These are phyloP conservation scores for Astyanax mexicanus DNA, from an alignment of 2,797 vertebrate genomes.

Conservation along the genomic window DNA sequence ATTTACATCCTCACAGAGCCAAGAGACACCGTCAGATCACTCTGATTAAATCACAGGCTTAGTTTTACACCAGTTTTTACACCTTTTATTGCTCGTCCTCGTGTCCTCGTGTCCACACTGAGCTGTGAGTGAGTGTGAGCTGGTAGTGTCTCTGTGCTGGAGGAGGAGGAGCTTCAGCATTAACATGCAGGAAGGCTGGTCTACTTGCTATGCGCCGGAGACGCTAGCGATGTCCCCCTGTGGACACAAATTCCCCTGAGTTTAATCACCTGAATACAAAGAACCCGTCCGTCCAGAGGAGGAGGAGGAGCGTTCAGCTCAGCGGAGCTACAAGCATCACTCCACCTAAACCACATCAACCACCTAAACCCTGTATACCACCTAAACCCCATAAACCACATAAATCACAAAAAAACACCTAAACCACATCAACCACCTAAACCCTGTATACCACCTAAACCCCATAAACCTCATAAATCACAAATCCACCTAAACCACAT, in stretches of 20 bases:
- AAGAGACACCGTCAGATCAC: neutral
- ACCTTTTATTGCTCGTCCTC: neutral
- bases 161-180: slow-evolving; percentile 66
- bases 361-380: too few species aligned
- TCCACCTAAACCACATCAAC: slow-evolving; percentile 78
- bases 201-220: slow-evolving; percentile 72
- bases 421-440: too few species aligned
- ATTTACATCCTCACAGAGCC: neutral
- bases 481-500: too few species aligned
- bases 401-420: slow-evolving; percentile 75
- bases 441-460: too few species aligned
- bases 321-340: slow-evolving; percentile 78
- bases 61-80: too few species aligned
- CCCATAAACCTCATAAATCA: too few species aligned
- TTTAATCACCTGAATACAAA: slow-evolving; percentile 77
- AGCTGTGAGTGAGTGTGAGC: slow-evolving; percentile 28
- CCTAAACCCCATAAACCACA: too few species aligned
- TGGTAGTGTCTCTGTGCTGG: slow-evolving; percentile 43
- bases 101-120: slow-evolving; percentile 9
- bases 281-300: slow-evolving; percentile 70
- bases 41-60: slow-evolving; percentile 11
- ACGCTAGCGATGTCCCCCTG: slow-evolving; percentile 69
- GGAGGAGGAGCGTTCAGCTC: slow-evolving; percentile 75
- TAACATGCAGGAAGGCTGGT: slow-evolving; percentile 76
- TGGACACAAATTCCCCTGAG: slow-evolving; percentile 71